Evolutionary conservation across 2,797 vertebrate genomes (phyloP).

Genomic region (Onychomys leucogaster): DNA sequence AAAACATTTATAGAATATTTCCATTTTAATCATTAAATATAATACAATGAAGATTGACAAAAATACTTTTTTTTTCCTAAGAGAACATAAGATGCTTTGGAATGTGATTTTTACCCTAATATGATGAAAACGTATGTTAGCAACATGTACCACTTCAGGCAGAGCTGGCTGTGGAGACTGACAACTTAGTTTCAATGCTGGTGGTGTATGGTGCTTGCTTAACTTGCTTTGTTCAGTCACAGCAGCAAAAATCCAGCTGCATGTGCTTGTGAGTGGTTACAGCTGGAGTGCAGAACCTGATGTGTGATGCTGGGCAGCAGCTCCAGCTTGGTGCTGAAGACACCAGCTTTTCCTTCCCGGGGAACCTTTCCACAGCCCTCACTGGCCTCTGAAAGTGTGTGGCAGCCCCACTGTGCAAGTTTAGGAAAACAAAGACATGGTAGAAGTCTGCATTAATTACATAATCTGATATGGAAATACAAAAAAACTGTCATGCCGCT

Average conservation of each 20-base stretch:
- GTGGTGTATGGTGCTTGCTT: conserved; percentile 35
- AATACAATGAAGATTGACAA: conserved; percentile 43
- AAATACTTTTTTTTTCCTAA: conserved; percentile 18
- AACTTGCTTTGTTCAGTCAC: conserved; percentile 60
- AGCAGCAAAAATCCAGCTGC: conserved; percentile 71
- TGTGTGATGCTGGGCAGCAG: conserved; percentile 82
- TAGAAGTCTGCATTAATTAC: conserved; percentile 75
- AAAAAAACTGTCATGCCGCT: conserved; percentile 53
- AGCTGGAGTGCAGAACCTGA: conserved; percentile 83
- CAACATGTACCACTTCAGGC: conserved; percentile 61
- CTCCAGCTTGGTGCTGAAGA: conserved; percentile 81
- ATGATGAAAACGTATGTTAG: conserved; percentile 1
- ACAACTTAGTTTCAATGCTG: conserved; percentile 37
- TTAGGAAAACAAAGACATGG: conserved; percentile 70
- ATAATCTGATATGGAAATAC: conserved; percentile 65
- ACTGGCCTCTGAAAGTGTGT: conserved; percentile 39
- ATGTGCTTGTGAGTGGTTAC: conserved; percentile 80
- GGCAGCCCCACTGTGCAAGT: conserved; percentile 50
- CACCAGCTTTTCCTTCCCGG: conserved; percentile 69
- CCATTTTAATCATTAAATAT: conserved; percentile 32
- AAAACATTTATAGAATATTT: conserved; percentile 35
- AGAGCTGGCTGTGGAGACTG: conserved; percentile 46
- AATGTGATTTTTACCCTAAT: conserved; percentile 60
- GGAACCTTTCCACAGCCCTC: conserved; percentile 63
- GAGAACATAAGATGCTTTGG: background rate